Base-by-base conservation (phyloP, 2,797 vertebrate genomes). In the Gadopsis bispinosus region DNA sequence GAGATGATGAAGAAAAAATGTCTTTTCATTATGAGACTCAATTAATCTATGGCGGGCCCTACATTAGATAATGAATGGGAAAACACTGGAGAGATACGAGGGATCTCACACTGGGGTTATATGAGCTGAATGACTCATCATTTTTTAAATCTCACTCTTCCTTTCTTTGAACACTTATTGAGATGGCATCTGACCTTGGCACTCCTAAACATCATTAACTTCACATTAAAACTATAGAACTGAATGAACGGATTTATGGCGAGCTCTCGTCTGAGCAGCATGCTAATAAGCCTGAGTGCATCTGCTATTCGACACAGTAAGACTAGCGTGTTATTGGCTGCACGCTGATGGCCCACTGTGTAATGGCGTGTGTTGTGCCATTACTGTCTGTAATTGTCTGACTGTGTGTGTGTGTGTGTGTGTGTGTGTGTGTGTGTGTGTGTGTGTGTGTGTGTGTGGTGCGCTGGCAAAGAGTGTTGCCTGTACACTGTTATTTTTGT, bases 181-280 rank as follows among this genome's bases (percentile, higher is more conserved):
- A 61, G 74, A 82, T 45, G 31, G 11, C 50, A 64, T 80, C 71
- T 41, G 75, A 90, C 80, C 60, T 66, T 48, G 13, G 11, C 58
- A n/a, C 29, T 53, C 13, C 41, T 59, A 54, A 83, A 89, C 61
- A 65, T 84, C 81, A 88, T 90, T 87, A 89, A 77, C 64, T 79
- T 87, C 65, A 62, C 67, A 89, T 88, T 84, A 77, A 87, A 80
- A 74, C 60, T 59, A 71, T 4, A 70, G 48, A 75, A 69, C 64
- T 51, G 6, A 81, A 81, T 56, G 51, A 64, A 60, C n/a, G 45
- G n/a, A 73, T 19, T 54, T 14, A 75, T 67, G 16, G 29, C 3
- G 8, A 2, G 10, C n/a, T 17, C 47, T 71, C 50, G 5, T 79
- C 77, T 82, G 47, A 61, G 60, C 69, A 60, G 77, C 66, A 83